Evolutionary conservation across 64 coral and sea anemone species (phyloP).

Genomic region (Porites lutea): DNA sequence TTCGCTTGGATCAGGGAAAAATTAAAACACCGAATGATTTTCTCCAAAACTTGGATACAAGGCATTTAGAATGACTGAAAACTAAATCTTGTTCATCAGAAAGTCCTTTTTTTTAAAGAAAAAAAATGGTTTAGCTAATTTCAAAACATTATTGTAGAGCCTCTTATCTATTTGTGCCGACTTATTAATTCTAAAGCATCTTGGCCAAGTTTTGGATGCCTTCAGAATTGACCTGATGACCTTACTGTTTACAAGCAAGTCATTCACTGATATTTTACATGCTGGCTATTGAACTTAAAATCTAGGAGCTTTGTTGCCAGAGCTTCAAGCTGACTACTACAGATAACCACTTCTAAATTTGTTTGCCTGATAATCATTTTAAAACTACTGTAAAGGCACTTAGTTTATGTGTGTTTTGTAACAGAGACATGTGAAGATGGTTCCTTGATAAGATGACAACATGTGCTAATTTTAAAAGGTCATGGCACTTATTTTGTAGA

Average conservation of each 20-base stretch:
- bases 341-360: not conserved
- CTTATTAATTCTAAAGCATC: not conserved
- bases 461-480: not conserved
- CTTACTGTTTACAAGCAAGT: not conserved
- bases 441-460: not conserved
- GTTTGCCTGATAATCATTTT: not conserved
- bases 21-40: no score
- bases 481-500: conserved; percentile 1
- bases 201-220: not conserved
- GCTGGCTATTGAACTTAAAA: not conserved
- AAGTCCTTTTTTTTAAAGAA: no score
- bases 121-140: no score
- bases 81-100: no score
- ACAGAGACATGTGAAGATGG: conserved; percentile 12
- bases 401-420: not conserved
- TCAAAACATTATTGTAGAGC: no score
- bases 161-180: no score
- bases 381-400: not conserved
- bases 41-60: no score
- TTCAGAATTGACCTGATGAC: not conserved
- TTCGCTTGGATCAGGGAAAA: not conserved
- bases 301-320: not conserved
- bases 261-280: not conserved
- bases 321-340: not conserved
- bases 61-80: no score